Evolutionary conservation across 2,797 vertebrate species (phyloP).

Genomic region (Rhinichthys osculus): DNA sequence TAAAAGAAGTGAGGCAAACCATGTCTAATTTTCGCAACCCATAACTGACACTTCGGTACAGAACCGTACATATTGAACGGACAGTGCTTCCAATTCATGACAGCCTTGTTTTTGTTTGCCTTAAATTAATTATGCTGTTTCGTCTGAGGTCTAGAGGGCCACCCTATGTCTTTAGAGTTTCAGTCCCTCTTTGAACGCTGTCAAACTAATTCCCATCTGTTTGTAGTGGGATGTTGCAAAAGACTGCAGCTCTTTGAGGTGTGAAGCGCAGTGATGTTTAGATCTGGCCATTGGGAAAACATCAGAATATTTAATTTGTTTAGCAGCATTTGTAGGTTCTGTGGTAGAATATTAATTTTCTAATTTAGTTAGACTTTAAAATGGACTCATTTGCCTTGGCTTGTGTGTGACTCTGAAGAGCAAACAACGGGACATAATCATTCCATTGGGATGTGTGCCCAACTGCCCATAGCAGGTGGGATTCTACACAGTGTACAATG

Average conservation of each 20-base stretch:
- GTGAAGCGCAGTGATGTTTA: not conserved
- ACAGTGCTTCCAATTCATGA: not conserved
- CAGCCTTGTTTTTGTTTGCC: not conserved
- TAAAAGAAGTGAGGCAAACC: not conserved
- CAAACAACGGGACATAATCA: not conserved
- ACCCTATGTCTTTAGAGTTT: not conserved
- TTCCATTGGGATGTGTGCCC: not conserved
- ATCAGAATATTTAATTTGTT: not conserved
- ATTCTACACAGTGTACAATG: not conserved
- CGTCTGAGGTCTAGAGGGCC: conserved; percentile 2
- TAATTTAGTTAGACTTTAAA: not conserved
- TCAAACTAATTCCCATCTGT: not conserved
- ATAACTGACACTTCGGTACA: not conserved
- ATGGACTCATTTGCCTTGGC: not conserved
- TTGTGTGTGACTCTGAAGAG: not conserved
- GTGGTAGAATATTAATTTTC: not conserved
- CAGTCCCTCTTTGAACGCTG: not conserved
- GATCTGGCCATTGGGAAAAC: not conserved
- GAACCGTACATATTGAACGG: not conserved
- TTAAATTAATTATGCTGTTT: not conserved
- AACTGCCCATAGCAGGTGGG: not conserved
- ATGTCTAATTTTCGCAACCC: not conserved
- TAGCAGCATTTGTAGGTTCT: not conserved
- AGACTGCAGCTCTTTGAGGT: not conserved
- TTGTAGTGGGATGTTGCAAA: conserved; percentile 5